phyloP scores from a whole-genome alignment of 2,888 invertebrate species.

The Scotopteryx bipunctaria region DNA sequence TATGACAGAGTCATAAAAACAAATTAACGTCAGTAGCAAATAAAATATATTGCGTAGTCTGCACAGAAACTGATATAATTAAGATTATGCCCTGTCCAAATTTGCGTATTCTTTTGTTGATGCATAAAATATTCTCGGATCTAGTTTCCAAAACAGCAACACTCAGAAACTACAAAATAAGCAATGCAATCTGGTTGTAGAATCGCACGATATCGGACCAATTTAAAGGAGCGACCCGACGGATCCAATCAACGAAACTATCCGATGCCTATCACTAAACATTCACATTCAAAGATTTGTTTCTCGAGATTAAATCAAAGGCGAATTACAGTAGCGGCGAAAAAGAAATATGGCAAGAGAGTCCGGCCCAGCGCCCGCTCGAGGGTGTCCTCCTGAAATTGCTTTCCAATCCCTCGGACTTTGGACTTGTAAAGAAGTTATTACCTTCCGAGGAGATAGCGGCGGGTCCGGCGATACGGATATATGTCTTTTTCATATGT shows the following conservation, averaged over 20 bases:
- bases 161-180: conserved; percentile 62
- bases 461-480: conserved; percentile 82
- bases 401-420: conserved; percentile 85
- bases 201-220: conserved; percentile 66
- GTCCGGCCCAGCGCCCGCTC: conserved; percentile 77
- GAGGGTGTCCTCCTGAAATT: conserved; percentile 83
- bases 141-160: conserved; percentile 37
- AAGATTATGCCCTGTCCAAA: neutral
- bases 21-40: too few species aligned
- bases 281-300: conserved; percentile 84
- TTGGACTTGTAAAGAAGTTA: conserved; percentile 85
- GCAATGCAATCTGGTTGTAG: conserved; percentile 75
- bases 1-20: too few species aligned
- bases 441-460: conserved; percentile 84
- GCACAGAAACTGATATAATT: neutral
- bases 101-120: neutral
- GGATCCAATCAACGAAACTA: conserved; percentile 81
- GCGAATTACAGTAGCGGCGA: conserved; percentile 83
- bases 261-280: conserved; percentile 82
- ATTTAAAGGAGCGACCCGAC: conserved; percentile 38
- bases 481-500: conserved; percentile 84
- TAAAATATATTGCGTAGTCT: too few species aligned
- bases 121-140: conserved; percentile 31
- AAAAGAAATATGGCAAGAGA: conserved; percentile 82
- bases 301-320: conserved; percentile 83